Base-by-base conservation (phyloP, 2,113 vertebrate genomes). In the Xyrauchen texanus region DNA sequence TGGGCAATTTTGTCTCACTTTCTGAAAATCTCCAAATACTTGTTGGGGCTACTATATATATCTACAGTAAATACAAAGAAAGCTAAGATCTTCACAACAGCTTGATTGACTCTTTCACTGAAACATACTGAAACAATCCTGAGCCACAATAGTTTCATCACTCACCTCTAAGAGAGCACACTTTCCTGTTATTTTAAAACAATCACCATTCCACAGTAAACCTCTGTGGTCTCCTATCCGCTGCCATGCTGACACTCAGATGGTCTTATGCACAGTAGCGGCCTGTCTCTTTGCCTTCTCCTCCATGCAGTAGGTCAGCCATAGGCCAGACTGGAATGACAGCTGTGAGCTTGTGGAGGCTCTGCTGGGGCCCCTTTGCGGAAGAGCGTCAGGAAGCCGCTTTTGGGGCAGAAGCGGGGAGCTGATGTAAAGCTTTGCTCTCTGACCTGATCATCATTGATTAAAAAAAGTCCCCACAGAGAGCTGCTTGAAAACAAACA, bases 251-350 rank as follows among this genome's bases (percentile, higher is more conserved):
- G 68, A 53, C 55, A 15, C 55, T 58, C 13, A 71, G 53, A 71
- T 16, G 68, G 16, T 46, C 8, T 11, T 11, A 42, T 44, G 58
- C 42, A 60, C n/a, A 34, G 11, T 9, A 68, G 44, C n/a, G 11
- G 16, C 47, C 10, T 5, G 10, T 52, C 57, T 12, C 16, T 68
- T 81, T 88, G 74, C 81, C 86, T 84, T 77, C 68, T 74, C 82
- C 68, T 81, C 55, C 72, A 68, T 52, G 80, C 85, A 85, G 67
- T 44, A 80, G 80, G 85, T 89, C 85, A 81, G 78, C 78, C 77
- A 51, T 8, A 16, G 8, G 73, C 61, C 69, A 62, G 8, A 53
- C 47, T 74, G 74, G 83, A 81, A 64, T 80, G 79, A 79, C 76
- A 61, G 57, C 77, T 83, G 83, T 80, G 81, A 81, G 78, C 73